Base-by-base conservation (phyloP, 2,797 vertebrate genomes). In the Acrossocheilus wenchowensis region DNA sequence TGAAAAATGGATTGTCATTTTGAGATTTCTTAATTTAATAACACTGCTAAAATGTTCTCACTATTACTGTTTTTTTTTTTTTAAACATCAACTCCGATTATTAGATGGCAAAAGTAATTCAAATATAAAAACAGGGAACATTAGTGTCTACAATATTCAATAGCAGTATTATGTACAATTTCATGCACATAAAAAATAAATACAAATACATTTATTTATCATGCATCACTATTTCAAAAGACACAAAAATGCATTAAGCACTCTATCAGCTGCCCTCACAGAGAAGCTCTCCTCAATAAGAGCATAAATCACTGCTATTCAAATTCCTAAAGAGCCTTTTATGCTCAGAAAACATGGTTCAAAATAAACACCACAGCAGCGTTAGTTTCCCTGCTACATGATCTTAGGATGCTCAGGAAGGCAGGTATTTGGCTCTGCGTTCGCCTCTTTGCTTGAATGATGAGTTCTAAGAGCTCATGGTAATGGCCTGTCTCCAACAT, bases 401-500 rank as follows among this genome's bases (percentile, higher is more conserved):
- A 78, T 41, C 87, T 19, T 30, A 74, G 79, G 80, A 68, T 36
- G 84, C 79, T 86, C 88, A 78, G 82, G 81, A 64, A 62, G 82
- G 26, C 75, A 69, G 71, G 69, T 84, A 41, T 74, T 66, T 80
- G n/a, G 23, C 41, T 74, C 85, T 39, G 91, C 89, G 89, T 88
- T 92, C 23, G 88, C 91, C 92, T 92, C 93, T 94, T 93, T 90
- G 91, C 89, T 93, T 95, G 95, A 94, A 92, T 94, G 94, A 96
- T 95, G 94, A 95, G 91, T 95, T 95, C 92, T 93, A 94, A 94
- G 93, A 91, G 93, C 91, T 94, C 93, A 94, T 94, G 95, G 94
- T 95, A 95, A 95, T 95, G 94, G 94, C 94, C 95, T 95, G 95
- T 95, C 95, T 94, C 92, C 92, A 91, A 85, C 92, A 92, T 93